phyloP scores from a whole-genome alignment of 2,888 invertebrate species.

The Megamerina dolium region DNA sequence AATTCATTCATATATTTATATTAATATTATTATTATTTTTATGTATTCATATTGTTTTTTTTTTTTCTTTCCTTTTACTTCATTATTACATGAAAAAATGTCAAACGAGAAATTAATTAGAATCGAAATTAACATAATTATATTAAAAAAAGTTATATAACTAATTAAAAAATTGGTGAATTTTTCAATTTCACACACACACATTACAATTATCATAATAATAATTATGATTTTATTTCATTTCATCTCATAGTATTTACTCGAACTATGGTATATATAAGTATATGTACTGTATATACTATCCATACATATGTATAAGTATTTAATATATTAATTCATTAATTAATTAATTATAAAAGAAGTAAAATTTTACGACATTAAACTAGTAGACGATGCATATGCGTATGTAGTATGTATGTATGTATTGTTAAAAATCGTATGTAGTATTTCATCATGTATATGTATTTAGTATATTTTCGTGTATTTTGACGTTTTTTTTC shows the following conservation, averaged over 20 bases:
- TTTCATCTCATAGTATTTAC: no score
- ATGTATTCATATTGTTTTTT: no score
- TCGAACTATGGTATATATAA: no score
- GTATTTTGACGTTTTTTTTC: background rate
- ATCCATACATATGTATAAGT: constrained; percentile 9
- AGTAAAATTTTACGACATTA: constrained; percentile 45
- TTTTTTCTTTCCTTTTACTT: no score
- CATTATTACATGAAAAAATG: no score
- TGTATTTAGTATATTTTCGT: background rate
- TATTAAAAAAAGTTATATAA: no score
- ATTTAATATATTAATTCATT: constrained; percentile 35
- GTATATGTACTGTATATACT: constrained; percentile 26
- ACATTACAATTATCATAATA: no score
- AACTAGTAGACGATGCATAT: constrained; percentile 45
- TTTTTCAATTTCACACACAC: no score
- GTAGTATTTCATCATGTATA: constrained; percentile 24
- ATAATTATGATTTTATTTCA: no score
- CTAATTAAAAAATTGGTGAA: no score
- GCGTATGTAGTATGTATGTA: constrained; percentile 21
- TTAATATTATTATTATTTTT: constrained; percentile 4
- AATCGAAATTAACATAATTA: no score
- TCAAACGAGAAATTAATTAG: no score
- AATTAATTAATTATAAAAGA: constrained; percentile 41
- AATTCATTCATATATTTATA: constrained; percentile 12
- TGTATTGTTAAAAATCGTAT: constrained; percentile 13